These are phyloP conservation scores for Spheniscus mendiculus DNA, from an alignment of 2,113 vertebrate genomes.

Conservation along the genomic window DNA sequence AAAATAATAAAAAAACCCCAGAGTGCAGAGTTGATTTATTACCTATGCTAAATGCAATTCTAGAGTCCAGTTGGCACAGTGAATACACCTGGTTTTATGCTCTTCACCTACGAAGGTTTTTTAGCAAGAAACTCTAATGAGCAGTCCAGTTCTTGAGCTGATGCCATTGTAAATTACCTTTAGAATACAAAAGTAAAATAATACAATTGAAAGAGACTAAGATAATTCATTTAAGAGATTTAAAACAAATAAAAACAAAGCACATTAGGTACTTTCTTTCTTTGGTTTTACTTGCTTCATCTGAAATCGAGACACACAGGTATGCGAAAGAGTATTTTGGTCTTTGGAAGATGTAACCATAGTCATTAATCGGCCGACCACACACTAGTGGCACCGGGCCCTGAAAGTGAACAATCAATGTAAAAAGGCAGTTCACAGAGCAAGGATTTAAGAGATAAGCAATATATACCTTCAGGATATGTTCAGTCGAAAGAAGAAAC, in stretches of 20 bases:
- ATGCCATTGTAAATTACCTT: neutral
- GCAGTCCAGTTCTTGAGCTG: neutral
- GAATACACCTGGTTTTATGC: neutral
- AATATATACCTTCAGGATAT: neutral
- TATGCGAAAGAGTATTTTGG: neutral
- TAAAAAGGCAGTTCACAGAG: neutral
- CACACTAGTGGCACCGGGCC: neutral
- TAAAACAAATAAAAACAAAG: neutral
- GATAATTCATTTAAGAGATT: too few species aligned
- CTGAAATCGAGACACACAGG: neutral
- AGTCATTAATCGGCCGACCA: neutral
- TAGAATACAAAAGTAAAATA: neutral
- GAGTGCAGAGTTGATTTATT: conserved; percentile 51
- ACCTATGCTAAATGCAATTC: neutral
- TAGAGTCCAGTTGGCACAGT: conserved; percentile 9
- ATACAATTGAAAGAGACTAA: neutral
- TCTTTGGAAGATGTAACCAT: neutral
- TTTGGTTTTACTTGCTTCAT: neutral
- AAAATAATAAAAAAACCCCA: conserved; percentile 54
- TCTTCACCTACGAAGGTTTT: neutral
- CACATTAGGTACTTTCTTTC: neutral
- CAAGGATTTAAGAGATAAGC: neutral
- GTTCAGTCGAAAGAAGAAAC: neutral
- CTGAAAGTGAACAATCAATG: neutral
- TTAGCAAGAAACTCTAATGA: neutral